phyloP scores from a whole-genome alignment of 2,797 vertebrate genomes.

The Centroberyx gerrardi region DNA sequence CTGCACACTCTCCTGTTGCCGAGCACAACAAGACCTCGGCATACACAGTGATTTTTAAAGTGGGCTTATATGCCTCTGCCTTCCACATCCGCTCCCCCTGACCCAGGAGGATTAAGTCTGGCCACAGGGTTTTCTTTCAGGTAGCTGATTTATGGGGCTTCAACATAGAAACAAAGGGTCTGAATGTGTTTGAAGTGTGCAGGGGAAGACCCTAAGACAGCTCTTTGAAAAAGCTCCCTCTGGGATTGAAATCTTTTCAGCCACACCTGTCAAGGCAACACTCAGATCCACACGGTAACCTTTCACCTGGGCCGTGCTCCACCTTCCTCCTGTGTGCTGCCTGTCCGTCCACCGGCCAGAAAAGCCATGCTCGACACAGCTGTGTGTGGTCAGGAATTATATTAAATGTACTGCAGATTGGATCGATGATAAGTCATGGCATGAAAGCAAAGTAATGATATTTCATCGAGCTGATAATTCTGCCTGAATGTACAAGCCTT shows the following conservation, averaged over 20 bases:
- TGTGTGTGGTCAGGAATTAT: constrained; percentile 70
- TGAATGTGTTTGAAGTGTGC: constrained; percentile 78
- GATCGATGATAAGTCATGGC: constrained; percentile 85
- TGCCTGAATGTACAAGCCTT: constrained; percentile 40
- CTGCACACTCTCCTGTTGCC: constrained; percentile 50
- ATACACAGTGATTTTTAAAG: constrained; percentile 55
- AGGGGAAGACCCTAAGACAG: constrained; percentile 73
- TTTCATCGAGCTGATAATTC: constrained; percentile 65
- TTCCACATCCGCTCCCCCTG: constrained; percentile 42
- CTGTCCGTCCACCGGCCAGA: constrained; percentile 18
- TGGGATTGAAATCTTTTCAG: constrained; percentile 71
- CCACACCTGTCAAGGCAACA: constrained; percentile 67
- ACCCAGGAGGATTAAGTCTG: constrained; percentile 73
- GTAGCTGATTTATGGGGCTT: constrained; percentile 75
- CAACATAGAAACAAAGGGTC: constrained; percentile 75
- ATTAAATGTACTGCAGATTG: constrained; percentile 71
- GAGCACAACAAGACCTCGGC: constrained; percentile 47
- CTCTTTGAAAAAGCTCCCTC: constrained; percentile 72
- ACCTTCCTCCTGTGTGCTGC: constrained; percentile 48
- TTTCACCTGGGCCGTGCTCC: constrained; percentile 45
- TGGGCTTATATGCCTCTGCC: constrained; percentile 51
- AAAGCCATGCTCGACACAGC: not conserved
- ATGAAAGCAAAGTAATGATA: constrained; percentile 77
- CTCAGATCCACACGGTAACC: constrained; percentile 57
- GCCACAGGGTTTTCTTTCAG: constrained; percentile 69